Evolutionary conservation across 2,113 vertebrate species (phyloP).

Genomic region (Origma solitaria): DNA sequence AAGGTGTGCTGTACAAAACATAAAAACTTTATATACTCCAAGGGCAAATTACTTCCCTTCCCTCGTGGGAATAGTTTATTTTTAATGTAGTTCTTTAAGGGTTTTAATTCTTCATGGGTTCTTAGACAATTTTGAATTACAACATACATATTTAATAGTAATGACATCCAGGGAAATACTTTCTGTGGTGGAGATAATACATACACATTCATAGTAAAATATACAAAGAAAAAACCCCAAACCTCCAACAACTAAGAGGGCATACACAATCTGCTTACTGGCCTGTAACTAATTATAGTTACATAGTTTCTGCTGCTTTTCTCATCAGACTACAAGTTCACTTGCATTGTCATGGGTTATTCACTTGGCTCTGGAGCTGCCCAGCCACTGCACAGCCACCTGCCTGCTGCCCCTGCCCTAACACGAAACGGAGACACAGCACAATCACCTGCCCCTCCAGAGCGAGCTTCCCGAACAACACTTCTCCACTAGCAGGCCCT

Average conservation of each 20-base stretch:
- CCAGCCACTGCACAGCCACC: background rate
- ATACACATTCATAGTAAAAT: constrained; percentile 29
- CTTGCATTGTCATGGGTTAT: background rate
- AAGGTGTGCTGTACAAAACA: constrained; percentile 6
- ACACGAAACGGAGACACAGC: background rate
- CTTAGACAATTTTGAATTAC: constrained; percentile 21
- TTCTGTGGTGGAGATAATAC: constrained; percentile 28
- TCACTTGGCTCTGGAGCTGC: background rate
- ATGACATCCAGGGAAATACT: constrained; percentile 44
- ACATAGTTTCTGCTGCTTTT: background rate
- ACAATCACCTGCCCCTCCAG: background rate
- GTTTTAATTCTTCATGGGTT: constrained; percentile 52
- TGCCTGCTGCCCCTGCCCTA: background rate
- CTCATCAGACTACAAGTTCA: background rate
- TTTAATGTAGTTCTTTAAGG: constrained; percentile 32
- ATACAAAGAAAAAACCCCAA: background rate
- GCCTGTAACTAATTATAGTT: background rate
- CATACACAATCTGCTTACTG: background rate
- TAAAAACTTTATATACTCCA: constrained; percentile 56
- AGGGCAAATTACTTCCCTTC: constrained; percentile 6
- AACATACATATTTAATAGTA: constrained; percentile 46
- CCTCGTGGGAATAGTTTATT: constrained; percentile 21
- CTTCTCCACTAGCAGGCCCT: background rate
- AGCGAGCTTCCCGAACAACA: background rate
- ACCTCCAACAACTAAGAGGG: background rate